Base-by-base conservation (phyloP, 2,113 vertebrate species). In the Eubucco bourcierii region DNA sequence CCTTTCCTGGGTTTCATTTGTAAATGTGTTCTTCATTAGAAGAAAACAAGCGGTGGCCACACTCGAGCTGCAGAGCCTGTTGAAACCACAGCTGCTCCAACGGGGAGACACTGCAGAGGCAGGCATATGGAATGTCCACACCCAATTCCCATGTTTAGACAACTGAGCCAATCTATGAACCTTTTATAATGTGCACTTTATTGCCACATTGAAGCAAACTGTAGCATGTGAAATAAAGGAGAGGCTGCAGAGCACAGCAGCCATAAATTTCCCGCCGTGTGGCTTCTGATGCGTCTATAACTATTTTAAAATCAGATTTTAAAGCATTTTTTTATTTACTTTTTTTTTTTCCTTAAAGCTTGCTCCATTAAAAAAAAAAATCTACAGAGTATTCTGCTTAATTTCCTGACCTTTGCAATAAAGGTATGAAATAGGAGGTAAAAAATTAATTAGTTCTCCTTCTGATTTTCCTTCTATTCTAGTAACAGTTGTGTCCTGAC, bases 1-100 rank as follows among this genome's bases (percentile, higher is more conserved):
- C 84, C 87, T 97, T 95, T 95, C 94, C 88, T 93, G 65, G 14
- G 76, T 93, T 97, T 97, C 94, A 97, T 96, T 97, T 90, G 77
- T 90, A 92, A 97, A 96, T 81, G 61, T 96, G 96, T 92, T 95
- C 87, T 95, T 97, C 96, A 98, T 97, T 98, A 97, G 70, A 87
- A 90, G 76, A 55, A 53, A 95, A 21, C 28, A 37, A 25, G 73
- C 72, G 16, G 78, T 81, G 96, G 89, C 91, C 95, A 97, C 86
- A 94, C 96, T 88, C 79, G 90, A 95, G 58, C 74, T 79, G 59
- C 4, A 9, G 77, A 90, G 84, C 60, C 80, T 81, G 58, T 74
- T 92, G 89, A 80, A 80, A 80, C 84, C 74, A 72, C 74, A 93
- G 82, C 71, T 87, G 87, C 39, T 90, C 74, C 67, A 83, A 10